Evolutionary conservation across 37 sponge, comb jelly and placozoan species (phyloP), one percentile per base, ranked within the genome.

Genomic region (Axinella damicornis): DNA sequence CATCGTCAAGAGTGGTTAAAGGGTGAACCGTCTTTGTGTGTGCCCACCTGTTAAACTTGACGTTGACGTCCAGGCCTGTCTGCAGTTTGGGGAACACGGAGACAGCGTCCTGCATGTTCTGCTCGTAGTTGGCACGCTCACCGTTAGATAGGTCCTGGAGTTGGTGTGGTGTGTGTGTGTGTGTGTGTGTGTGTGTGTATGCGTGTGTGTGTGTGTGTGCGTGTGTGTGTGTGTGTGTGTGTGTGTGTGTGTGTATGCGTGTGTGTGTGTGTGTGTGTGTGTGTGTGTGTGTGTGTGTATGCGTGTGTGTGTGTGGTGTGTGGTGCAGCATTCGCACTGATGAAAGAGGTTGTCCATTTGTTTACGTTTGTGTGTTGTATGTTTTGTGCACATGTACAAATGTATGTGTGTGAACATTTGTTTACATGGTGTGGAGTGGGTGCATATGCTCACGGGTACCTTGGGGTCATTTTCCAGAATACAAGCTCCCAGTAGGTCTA

Each of bases 11-110:
- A n/a, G n/a, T n/a, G n/a, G n/a, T n/a, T n/a, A n/a, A n/a, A n/a
- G n/a, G n/a, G n/a, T n/a, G n/a, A n/a, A n/a, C n/a, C n/a, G n/a
- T n/a, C n/a, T n/a, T n/a, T n/a, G n/a, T n/a, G n/a, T n/a, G 17
- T 11, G 0, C 56, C 54, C 11, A 93, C 92, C 90, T 75, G 80
- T 79, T 71, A 53, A 95, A 93, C 41, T 84, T 90, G 61, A 97
- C 98, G 56, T 97, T 97, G 32, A 97, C 81, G 73, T 97, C 95
- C 13, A 97, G 69, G 19, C 98, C 98, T 25, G 98, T 97, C 53
- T 93, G 92, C 27, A 97, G 89, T 36, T 91, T 82, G 27, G 88
- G 90, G 66, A 93, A 90, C 34, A 87, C 69, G 22, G 91, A 35
- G 66, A 95, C 79, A 6, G 96, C 87, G 39, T 92, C 96, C 38